A percentile compares a stretch with the other conserved stretches of the same genome.
Conservation (phyloP, 2,797 vertebrate genomes). For the Neoniphon sammara region DNA sequence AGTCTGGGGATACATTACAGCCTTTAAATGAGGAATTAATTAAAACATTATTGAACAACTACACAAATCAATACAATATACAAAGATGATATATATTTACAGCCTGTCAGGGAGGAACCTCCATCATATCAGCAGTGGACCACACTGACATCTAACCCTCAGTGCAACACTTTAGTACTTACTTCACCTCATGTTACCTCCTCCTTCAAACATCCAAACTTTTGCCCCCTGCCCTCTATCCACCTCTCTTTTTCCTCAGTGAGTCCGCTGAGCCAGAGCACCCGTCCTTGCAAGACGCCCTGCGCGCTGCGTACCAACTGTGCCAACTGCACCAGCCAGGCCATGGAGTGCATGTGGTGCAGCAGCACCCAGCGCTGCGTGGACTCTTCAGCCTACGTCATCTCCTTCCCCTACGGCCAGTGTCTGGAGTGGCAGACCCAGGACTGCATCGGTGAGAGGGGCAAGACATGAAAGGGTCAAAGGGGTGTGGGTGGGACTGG, state of each 20-base stretch:
- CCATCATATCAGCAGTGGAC: background rate
- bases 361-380: constrained; percentile 92
- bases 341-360: constrained; percentile 99
- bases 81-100: background rate
- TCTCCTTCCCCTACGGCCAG: constrained; percentile 98
- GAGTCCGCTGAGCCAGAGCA: constrained; percentile 80
- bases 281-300: constrained; percentile 92
- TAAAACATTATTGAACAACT: background rate
- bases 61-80: background rate
- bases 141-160: too few relatives aligned
- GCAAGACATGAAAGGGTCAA: background rate
- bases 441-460: constrained; percentile 66
- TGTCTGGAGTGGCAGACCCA: constrained; percentile 91
- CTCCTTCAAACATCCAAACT: background rate
- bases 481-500: background rate
- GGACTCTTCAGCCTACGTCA: constrained; percentile 96
- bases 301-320: constrained; percentile 91
- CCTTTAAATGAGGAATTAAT: too few relatives aligned
- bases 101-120: background rate
- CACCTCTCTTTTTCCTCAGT: constrained; percentile 23
- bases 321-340: constrained; percentile 94
- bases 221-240: background rate
- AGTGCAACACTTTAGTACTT: too few relatives aligned
- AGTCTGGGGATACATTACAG: too few relatives aligned
- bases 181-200: too few relatives aligned